phyloP scores from a whole-genome alignment of 2,113 vertebrate species.

The Setophaga kirtlandii region DNA sequence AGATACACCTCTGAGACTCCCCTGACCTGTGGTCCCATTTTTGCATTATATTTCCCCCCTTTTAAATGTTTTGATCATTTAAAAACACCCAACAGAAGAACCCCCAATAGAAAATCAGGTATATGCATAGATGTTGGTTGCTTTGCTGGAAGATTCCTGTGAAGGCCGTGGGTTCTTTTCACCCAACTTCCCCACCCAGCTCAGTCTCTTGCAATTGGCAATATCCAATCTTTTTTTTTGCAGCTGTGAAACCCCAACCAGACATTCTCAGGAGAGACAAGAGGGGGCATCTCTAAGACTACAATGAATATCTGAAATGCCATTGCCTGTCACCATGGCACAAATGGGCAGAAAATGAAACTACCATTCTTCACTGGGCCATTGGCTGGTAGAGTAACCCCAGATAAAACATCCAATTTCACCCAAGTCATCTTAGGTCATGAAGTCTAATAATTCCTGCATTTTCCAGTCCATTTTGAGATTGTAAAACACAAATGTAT shows the following conservation, averaged over 20 bases:
- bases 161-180: fast-evolving
- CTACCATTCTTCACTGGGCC: not conserved
- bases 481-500: not conserved
- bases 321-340: not conserved
- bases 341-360: not conserved
- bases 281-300: not conserved
- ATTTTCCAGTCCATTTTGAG: not conserved
- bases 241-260: not conserved
- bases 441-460: not conserved
- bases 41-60: not conserved
- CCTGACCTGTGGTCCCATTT: not conserved
- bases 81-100: not conserved
- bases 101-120: not conserved
- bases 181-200: not conserved
- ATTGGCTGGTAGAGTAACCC: not conserved
- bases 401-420: not conserved
- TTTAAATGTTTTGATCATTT: not conserved
- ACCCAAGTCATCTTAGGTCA: not conserved
- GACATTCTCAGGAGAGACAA: not conserved
- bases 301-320: not conserved
- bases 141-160: not conserved
- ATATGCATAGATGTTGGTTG: not conserved
- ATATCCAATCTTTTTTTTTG: not conserved
- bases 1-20: not conserved
- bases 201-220: not conserved